These are phyloP conservation scores for Nixonia krombeini DNA, from an alignment of 1,140 invertebrate genomes.

Conservation along the genomic window DNA sequence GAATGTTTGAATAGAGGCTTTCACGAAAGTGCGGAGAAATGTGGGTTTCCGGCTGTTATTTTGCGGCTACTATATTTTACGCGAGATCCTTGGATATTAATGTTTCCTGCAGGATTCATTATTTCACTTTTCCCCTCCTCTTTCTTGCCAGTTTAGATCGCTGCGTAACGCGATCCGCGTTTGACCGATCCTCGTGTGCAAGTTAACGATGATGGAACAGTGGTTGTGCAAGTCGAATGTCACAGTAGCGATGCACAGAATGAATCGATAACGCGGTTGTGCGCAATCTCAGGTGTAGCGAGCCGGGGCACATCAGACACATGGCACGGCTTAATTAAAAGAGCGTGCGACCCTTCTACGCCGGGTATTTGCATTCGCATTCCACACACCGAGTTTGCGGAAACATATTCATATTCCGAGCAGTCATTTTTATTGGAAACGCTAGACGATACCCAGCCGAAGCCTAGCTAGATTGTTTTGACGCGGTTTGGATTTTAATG, in stretches of 20 bases:
- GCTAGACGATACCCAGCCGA: too few relatives aligned
- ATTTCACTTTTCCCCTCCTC: too few relatives aligned
- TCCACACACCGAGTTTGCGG: background rate
- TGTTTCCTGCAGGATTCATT: too few relatives aligned
- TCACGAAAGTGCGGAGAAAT: too few relatives aligned
- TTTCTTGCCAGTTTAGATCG: too few relatives aligned
- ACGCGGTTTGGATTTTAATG: background rate
- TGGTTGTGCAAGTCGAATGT: background rate
- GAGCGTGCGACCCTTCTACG: slow-evolving; percentile 7
- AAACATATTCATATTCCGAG: background rate
- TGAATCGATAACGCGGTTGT: slow-evolving; percentile 13
- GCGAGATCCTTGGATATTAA: too few relatives aligned
- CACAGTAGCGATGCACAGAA: slow-evolving; percentile 12
- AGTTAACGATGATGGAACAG: slow-evolving; percentile 23
- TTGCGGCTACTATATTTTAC: too few relatives aligned
- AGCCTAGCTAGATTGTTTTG: too few relatives aligned
- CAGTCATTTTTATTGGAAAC: background rate
- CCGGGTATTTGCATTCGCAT: slow-evolving; percentile 2
- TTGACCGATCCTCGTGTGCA: slow-evolving; percentile 17
- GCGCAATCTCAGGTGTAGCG: slow-evolving; percentile 9
- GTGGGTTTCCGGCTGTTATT: too few relatives aligned
- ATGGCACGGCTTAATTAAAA: slow-evolving; percentile 23
- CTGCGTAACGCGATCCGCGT: too few relatives aligned
- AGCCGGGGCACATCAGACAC: slow-evolving; percentile 12
- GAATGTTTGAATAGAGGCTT: too few relatives aligned